These are phyloP conservation scores for Lasioglossum baleicum DNA, from an alignment of 1,140 invertebrate species.

Conservation along the genomic window DNA sequence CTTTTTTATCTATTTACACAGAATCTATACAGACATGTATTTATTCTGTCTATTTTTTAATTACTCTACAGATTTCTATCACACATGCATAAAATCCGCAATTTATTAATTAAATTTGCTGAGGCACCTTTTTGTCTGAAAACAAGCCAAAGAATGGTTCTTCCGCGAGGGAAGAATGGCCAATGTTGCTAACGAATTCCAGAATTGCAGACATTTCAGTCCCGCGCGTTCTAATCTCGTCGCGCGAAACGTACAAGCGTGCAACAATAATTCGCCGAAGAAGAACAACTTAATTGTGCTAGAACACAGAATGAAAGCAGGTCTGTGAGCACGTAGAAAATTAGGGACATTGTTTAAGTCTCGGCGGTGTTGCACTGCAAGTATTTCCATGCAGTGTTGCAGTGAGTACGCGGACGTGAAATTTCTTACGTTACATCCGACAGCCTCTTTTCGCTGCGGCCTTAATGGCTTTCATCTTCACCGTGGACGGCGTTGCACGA, in stretches of 20 bases:
- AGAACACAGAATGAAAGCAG: not conserved
- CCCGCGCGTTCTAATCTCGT: too few relatives aligned
- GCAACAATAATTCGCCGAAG: not conserved
- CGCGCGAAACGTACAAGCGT: not conserved
- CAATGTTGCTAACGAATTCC: too few relatives aligned
- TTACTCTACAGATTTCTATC: too few relatives aligned
- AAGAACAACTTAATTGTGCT: not conserved
- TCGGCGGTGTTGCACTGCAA: not conserved
- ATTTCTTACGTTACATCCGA: slow-evolving; percentile 5
- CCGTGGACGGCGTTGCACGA: not conserved
- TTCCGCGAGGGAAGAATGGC: too few relatives aligned
- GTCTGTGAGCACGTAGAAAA: not conserved
- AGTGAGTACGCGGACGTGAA: not conserved
- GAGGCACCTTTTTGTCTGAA: too few relatives aligned
- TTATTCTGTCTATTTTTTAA: too few relatives aligned
- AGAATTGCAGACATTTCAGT: too few relatives aligned
- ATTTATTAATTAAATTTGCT: too few relatives aligned
- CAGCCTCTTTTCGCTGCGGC: not conserved
- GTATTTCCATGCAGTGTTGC: not conserved
- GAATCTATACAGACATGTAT: too few relatives aligned
- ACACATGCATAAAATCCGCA: too few relatives aligned
- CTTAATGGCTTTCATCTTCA: slow-evolving; percentile 15
- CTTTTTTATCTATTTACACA: too few relatives aligned
- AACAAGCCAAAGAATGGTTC: too few relatives aligned
- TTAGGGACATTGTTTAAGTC: not conserved